Conservation (phyloP, 30 jellyfish, hydroid and myxozoan genomes). For the Sanderia malayensis region DNA sequence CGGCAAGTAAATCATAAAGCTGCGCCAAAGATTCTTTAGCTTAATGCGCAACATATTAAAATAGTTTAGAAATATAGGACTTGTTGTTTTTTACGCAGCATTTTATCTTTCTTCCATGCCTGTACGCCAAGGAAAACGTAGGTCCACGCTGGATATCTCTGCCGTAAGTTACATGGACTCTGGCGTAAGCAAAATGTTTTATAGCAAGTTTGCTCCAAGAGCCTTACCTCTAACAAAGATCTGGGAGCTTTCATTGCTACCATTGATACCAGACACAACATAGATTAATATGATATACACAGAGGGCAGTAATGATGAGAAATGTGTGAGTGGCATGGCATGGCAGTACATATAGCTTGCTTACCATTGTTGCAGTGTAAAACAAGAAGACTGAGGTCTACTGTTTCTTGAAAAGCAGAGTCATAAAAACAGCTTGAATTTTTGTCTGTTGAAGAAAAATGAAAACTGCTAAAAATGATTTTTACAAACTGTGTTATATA, state of each 20-base stretch:
- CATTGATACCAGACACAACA: not conserved
- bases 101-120: no score
- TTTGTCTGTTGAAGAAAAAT: slow-evolving; percentile 4
- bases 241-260: not conserved
- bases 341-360: no score
- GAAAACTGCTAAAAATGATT: no score
- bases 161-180: not conserved
- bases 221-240: not conserved
- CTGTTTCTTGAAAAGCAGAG: slow-evolving; percentile 35
- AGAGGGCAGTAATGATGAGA: not conserved
- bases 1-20: no score
- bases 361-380: slow-evolving; percentile 60
- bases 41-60: no score
- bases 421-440: slow-evolving; percentile 21
- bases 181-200: not conserved
- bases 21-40: no score
- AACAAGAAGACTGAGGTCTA: slow-evolving; percentile 32
- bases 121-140: no score
- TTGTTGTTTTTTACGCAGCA: no score
- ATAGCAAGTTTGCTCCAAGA: not conserved
- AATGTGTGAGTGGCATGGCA: no score
- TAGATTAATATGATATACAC: not conserved
- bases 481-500: not conserved
- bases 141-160: no score
- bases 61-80: no score